Base-by-base conservation (phyloP, 2,888 invertebrate genomes). In the Acleris literana region DNA sequence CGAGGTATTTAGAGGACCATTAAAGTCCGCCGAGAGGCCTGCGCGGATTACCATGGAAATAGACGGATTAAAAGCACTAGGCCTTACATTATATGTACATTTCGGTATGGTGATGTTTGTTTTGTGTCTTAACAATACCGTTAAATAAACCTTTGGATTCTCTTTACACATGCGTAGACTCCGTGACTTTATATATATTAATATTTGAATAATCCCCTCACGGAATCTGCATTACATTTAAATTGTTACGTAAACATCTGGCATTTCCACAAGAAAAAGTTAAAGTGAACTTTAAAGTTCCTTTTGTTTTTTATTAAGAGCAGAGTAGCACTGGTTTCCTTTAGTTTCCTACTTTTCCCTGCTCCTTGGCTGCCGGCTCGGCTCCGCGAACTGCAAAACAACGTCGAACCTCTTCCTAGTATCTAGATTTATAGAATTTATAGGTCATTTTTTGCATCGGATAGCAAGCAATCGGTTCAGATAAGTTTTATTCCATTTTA, bases 1-100 rank as follows among this genome's bases (percentile, higher is more conserved):
- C 68, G 76, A 76, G 80, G 81, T 81, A 85, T 87, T 80, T 86
- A 86, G 74, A 80, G 82, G 80, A 79, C 84, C 82, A 87, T 86
- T 87, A 86, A 84, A 84, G 82, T 84, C 84, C 76, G 75, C 77
- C 74, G 78, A 80, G 76, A 81, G 76, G 79, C 79, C 79, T 81
- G 76, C 76, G 69, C 77, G 80, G 85, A 84, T 85, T 87, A 82
- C 82, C 80, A 83, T 81, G 76, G 74, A 78, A 78, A 81, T 80
- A 79, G 78, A 71, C 72, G 78, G 80, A 81, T 84, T 84, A 57
- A 53, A 48, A 33, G 44, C 48, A 39, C 56, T 61, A 77, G 75
- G 76, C 76, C 74, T 76, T 79, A 76, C 77, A 74, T 76, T 69
- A 39, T 4, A 33, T 39, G 3, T 39, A 13, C 39, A 39, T 39